Conservation (phyloP, 1,140 invertebrate genomes). For the Scaptodrosophila lebanonensis region DNA sequence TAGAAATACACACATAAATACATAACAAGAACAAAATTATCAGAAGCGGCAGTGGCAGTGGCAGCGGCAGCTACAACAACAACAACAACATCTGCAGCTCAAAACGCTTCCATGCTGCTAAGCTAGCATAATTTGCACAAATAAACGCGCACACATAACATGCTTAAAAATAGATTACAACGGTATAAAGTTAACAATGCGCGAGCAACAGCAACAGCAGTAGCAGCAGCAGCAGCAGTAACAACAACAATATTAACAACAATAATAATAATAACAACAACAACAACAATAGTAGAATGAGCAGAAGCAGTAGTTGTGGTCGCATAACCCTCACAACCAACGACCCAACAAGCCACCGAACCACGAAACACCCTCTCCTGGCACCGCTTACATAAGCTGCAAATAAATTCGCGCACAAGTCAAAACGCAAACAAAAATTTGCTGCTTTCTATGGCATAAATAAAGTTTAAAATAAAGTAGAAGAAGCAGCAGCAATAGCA, state of each 20-base stretch:
- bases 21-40: constrained; percentile 31
- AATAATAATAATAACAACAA: no score
- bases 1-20: constrained; percentile 33
- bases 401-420: constrained; percentile 56
- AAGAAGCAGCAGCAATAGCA: constrained; percentile 19
- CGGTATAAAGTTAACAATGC: constrained; percentile 67
- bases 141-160: constrained; percentile 47
- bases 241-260: no score
- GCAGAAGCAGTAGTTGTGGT: no score
- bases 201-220: constrained; percentile 12
- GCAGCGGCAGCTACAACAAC: background rate
- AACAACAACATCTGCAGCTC: constrained; percentile 45
- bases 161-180: constrained; percentile 71
- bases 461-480: constrained; percentile 71
- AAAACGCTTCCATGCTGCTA: constrained; percentile 39
- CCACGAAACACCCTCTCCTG: background rate
- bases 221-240: no score
- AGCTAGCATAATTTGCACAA: constrained; percentile 62
- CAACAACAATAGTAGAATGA: no score
- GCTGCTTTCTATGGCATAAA: constrained; percentile 69
- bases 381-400: constrained; percentile 14
- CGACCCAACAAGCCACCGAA: no score
- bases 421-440: constrained; percentile 66
- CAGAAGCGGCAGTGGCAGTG: constrained; percentile 28
- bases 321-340: no score